phyloP scores from a whole-genome alignment of 2,888 invertebrate genomes.

The Petrophora chlorosata region DNA sequence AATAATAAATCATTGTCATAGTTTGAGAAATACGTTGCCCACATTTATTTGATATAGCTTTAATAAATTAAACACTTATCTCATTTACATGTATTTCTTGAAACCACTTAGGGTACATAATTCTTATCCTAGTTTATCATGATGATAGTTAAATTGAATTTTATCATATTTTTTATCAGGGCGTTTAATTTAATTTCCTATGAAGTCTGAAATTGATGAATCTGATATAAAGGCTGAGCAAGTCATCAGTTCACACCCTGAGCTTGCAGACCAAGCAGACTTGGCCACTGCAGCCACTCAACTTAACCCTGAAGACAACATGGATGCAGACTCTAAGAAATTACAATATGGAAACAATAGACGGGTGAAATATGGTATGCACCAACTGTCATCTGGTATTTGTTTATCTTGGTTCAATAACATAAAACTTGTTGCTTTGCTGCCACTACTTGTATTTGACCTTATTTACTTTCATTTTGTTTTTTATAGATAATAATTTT shows the following conservation, averaged over 20 bases:
- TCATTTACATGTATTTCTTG: too few relatives aligned
- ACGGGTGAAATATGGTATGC: conserved; percentile 50
- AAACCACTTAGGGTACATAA: neutral
- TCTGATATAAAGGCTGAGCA: conserved; percentile 33
- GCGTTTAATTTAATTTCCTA: conserved; percentile 38
- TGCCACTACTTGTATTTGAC: conserved; percentile 7
- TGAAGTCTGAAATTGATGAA: conserved; percentile 43
- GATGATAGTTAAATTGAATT: conserved; percentile 17
- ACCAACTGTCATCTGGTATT: neutral
- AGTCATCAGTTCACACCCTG: conserved; percentile 27
- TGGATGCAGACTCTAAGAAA: conserved; percentile 64
- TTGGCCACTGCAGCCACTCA: conserved; percentile 41
- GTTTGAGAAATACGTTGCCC: too few relatives aligned
- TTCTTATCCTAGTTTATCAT: conserved; percentile 7
- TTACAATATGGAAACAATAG: conserved; percentile 57
- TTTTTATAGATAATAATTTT: neutral
- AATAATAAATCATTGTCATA: too few relatives aligned
- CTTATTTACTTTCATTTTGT: conserved; percentile 1
- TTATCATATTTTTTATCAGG: conserved; percentile 27
- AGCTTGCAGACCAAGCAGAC: conserved; percentile 42
- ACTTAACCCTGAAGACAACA: conserved; percentile 47
- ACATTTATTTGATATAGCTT: too few relatives aligned
- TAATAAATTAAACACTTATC: too few relatives aligned
- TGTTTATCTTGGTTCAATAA: neutral
- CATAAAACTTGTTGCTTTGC: neutral